Base-by-base conservation (phyloP, 2,113 vertebrate species). In the Ciconia maguari region DNA sequence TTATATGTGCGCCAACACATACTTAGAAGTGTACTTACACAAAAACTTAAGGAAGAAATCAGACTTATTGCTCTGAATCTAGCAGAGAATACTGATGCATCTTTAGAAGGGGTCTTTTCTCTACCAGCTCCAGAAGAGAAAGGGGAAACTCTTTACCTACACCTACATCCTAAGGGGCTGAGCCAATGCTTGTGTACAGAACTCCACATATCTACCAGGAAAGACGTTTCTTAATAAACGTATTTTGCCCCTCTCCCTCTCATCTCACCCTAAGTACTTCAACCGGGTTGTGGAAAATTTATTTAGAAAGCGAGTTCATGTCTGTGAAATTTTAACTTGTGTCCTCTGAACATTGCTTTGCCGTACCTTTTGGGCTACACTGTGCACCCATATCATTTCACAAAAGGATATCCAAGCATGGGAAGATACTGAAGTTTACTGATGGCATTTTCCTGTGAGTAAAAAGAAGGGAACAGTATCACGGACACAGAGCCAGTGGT, bases 401-500 rank as follows among this genome's bases (percentile, higher is more conserved):
- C 58, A 55, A 70, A 86, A 86, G 15, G 30, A 29, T 49, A 77
- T 20, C 41, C 64, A 80, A 83, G 25, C 21, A 16, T 11, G n/a
- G 60, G 69, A 84, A 42, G n/a, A 60, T 16, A 8, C 9, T 16
- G 29, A 60, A 79, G 18, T 48, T 91, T 44, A 72, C 34, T 0
- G 2, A 32, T 32, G 52, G 13, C 29, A 49, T 61, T 93, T 87
- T 83, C 52, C 78, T 85, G 48, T 61, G n/a, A 81, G 26, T 17
- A 44, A 46, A 44, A 85, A 76, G 21, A 80, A 57, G 2, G 22
- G 46, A 88, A 57, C 0, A 0, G 24, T 25, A 36, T 49, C 11
- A 25, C 0, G 0, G 57, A 41, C 20, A 48, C 3, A 10, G 66
- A 77, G 44, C 16, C 0, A 0, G 49, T 5, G 7, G 15, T 85